Percentiles rank a stretch among this genome's conserved stretches.
These are phyloP conservation scores for Margaritifera margaritifera DNA, from an alignment of 2,888 invertebrate genomes.

Conservation along the genomic window DNA sequence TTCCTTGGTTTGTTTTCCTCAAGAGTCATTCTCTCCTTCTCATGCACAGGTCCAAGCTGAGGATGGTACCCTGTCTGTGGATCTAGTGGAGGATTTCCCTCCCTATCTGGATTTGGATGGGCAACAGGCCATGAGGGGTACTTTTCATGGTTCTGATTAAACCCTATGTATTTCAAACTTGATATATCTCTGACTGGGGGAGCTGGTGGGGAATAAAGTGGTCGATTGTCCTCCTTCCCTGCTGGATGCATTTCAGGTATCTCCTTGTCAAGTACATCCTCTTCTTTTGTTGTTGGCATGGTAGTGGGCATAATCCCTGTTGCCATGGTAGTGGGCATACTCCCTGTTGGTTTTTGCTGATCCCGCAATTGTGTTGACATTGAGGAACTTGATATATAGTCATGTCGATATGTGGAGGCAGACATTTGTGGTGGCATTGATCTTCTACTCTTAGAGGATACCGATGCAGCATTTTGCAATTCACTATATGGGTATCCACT, in stretches of 20 bases:
- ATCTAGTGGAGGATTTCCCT: constrained; percentile 74
- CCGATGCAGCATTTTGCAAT: too few relatives aligned
- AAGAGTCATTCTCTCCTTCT: constrained; percentile 42
- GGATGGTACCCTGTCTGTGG: constrained; percentile 55
- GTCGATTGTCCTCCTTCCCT: constrained; percentile 35
- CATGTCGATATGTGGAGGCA: constrained; percentile 11
- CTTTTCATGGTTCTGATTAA: constrained; percentile 82
- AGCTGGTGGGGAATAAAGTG: constrained; percentile 52
- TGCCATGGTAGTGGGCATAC: constrained; percentile 23
- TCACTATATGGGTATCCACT: too few relatives aligned
- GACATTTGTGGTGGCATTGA: constrained; percentile 45
- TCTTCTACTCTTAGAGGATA: constrained; percentile 15
- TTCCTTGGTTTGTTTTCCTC: constrained; percentile 50
- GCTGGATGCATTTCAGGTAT: constrained; percentile 27
- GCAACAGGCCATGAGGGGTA: constrained; percentile 84
- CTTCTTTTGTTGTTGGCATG: constrained; percentile 45
- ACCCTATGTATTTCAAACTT: constrained; percentile 79
- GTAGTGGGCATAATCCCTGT: too few relatives aligned
- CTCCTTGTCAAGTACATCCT: constrained; percentile 47
- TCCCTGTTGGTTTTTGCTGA: constrained; percentile 22
- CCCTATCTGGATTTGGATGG: constrained; percentile 71
- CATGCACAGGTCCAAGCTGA: constrained; percentile 29
- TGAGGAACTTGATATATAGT: constrained; percentile 5
- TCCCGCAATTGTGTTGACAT: constrained; percentile 13
- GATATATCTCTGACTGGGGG: constrained; percentile 81